Evolutionary conservation across 2,888 invertebrate genomes (phyloP), one percentile per base, ranked within the genome.

Genomic region (Philonicus albiceps): DNA sequence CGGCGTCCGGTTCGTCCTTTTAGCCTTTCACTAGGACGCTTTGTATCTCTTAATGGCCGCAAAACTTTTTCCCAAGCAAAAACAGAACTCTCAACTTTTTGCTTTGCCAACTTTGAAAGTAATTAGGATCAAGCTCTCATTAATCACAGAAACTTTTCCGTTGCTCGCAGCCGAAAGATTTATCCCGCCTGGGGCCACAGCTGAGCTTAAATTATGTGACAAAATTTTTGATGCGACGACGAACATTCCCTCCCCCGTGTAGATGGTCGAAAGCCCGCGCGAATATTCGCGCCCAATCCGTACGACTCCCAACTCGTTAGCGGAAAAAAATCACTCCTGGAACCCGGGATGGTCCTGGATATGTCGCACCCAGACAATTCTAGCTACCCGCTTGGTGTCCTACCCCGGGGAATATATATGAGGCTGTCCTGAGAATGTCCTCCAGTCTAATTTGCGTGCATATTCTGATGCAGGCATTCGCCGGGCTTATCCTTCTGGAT

Each of bases 81-180:
- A 84, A 84, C 72, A 22, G 73, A 73, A 43, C 40, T 30, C 16
- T 27, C 27, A 84, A 84, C 73, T 84, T 84, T 84, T 84, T 73
- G 73, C 84, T 73, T 84, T 22, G 43, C 34, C 16, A 73, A 84
- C 73, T 84, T 84, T 73, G 13, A 73, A 84, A 84, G 84, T 84
- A 84, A 84, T 84, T 84, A 84, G 84, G 84, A 84, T 84, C 84
- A 84, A 84, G 84, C 73, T 84, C 84, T 84, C 84, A 84, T 84
- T 84, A 84, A 84, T 84, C 84, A 84, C 84, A 43, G 37, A 84
- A 84, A 84, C 73, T 84, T 84, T 84, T 84, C 40, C 73, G 19
- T 73, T 73, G 31, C 73, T 73, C 53, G 72, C 84, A 73, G 40
- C 22, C n/a, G 73, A 84, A 73, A 30, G 84, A 84, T 84, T 84